Percentiles rank a stretch among this genome's conserved stretches.
Conservation (phyloP, 2,113 vertebrate species). For the Boulengeromyrus knoepffleri region DNA sequence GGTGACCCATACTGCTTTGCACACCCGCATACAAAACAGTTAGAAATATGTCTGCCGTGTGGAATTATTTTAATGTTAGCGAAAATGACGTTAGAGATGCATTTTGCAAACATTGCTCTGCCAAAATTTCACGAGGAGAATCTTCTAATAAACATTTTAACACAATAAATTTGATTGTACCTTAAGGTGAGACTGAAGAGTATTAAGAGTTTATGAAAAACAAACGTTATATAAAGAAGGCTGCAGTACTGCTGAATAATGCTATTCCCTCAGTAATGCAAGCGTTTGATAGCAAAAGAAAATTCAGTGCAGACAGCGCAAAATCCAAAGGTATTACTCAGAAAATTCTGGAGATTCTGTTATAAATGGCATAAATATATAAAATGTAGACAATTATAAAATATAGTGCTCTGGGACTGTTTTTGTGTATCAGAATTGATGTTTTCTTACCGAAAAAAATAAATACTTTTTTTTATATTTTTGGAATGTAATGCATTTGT, state of each 20-base stretch:
- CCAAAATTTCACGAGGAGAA: not conserved
- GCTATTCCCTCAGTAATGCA: too few relatives aligned
- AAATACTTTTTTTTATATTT: not conserved
- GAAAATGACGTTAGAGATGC: not conserved
- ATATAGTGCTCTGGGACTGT: not conserved
- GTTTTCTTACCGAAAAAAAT: not conserved
- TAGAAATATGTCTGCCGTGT: not conserved
- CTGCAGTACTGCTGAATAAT: not conserved
- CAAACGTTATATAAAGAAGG: not conserved
- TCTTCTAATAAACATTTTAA: not conserved
- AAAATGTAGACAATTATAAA: not conserved
- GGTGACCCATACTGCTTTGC: not conserved
- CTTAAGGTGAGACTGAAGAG: not conserved
- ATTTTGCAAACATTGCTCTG: not conserved
- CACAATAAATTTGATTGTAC: too few relatives aligned
- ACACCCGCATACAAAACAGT: not conserved
- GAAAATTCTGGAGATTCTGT: not conserved
- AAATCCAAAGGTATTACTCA: not conserved
- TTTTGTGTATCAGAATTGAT: not conserved
- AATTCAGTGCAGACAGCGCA: not conserved
- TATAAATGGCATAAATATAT: not conserved
- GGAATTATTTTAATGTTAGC: not conserved
- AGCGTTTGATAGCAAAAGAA: not conserved
- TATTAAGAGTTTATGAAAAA: not conserved
- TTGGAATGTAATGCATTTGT: not conserved